phyloP scores from a whole-genome alignment of 2,113 vertebrate genomes.

The Archilochus colubris region DNA sequence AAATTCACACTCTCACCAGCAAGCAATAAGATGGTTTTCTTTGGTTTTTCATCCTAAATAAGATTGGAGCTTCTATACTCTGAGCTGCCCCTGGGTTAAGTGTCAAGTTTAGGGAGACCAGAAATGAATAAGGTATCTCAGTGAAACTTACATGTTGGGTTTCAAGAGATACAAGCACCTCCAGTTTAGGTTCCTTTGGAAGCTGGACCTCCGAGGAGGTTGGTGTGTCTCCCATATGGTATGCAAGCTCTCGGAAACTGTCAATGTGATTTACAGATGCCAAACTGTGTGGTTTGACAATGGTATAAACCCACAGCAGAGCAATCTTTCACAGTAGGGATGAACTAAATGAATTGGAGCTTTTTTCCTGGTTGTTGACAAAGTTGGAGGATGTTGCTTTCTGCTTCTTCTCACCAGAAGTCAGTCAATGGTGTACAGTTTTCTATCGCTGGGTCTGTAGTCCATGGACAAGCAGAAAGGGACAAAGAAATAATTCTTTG shows the following conservation, averaged over 20 bases:
- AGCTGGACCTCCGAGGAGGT: not conserved
- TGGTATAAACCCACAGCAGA: not conserved
- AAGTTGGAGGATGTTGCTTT: not conserved
- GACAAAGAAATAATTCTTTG: not conserved
- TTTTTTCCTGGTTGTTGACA: not conserved
- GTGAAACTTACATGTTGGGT: not conserved
- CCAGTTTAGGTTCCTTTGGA: not conserved
- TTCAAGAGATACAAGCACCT: not conserved
- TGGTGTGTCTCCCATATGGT: not conserved
- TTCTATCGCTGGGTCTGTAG: not conserved
- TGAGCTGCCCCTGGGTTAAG: rapidly evolving
- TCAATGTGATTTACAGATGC: not conserved
- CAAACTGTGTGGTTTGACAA: not conserved
- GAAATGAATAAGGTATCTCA: not conserved
- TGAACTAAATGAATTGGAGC: rapidly evolving
- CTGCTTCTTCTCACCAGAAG: not conserved
- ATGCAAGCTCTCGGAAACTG: not conserved
- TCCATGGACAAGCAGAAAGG: not conserved
- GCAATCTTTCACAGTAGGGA: not conserved
- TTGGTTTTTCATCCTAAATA: not conserved
- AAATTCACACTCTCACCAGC: not conserved
- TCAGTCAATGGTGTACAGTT: not conserved
- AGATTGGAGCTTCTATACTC: not conserved
- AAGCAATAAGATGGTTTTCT: not conserved
- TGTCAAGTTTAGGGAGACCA: not conserved